phyloP scores from a whole-genome alignment of 2,113 vertebrate genomes.

The Salminus brasiliensis region DNA sequence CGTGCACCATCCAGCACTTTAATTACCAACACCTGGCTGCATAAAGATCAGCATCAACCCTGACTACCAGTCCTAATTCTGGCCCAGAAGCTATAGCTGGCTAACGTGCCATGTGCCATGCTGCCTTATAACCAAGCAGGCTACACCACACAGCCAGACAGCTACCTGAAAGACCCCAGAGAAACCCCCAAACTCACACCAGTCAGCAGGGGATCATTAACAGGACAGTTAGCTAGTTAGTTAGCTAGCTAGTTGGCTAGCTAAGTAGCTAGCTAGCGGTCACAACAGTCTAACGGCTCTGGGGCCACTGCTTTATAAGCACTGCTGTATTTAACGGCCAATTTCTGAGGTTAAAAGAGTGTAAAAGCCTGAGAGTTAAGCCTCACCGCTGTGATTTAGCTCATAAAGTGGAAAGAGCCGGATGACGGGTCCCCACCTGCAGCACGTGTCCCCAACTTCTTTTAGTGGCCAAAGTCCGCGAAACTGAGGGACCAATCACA shows the following conservation, averaged over 20 bases:
- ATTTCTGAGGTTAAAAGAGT: too few relatives aligned
- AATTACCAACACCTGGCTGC: too few relatives aligned
- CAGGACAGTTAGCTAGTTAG: background rate
- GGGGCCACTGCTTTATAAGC: too few relatives aligned
- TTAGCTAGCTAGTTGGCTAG: background rate
- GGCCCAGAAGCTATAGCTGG: background rate
- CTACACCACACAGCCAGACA: background rate
- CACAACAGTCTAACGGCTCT: background rate
- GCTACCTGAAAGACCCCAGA: background rate
- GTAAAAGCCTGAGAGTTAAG: too few relatives aligned
- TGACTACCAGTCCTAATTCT: background rate
- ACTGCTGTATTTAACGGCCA: background rate
- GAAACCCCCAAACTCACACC: background rate
- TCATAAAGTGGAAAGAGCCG: background rate
- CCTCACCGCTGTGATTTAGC: background rate
- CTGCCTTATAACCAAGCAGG: background rate
- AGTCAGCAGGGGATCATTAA: background rate
- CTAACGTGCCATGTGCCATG: too few relatives aligned
- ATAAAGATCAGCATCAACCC: too few relatives aligned
- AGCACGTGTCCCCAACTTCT: background rate
- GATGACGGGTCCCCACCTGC: background rate
- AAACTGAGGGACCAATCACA: constrained; percentile 45
- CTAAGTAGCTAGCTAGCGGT: too few relatives aligned
- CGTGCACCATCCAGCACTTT: too few relatives aligned
- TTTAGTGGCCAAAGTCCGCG: constrained; percentile 43